Base-by-base conservation (phyloP, 2,888 invertebrate genomes). In the Craniophora ligustri region DNA sequence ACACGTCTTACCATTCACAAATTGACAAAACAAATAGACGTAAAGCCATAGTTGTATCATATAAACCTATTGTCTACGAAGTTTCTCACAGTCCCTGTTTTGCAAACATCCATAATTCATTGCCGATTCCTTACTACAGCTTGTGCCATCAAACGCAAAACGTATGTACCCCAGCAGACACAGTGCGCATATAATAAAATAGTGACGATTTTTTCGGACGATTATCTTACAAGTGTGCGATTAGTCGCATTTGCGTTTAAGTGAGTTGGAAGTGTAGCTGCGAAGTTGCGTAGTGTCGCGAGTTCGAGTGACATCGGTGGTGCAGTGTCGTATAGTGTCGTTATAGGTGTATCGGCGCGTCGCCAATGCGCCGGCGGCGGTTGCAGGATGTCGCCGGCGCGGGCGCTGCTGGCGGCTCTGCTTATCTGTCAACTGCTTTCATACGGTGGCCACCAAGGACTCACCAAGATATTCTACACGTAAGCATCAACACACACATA, bases 401-500 rank as follows among this genome's bases (percentile, higher is more conserved):
- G 93, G 87, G 92, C 92, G 86, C 82, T 93, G 84, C 90, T 93
- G 76, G 92, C 92, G 85, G 86, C 80, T 74, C 87, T 93, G 72
- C 89, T 92, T 72, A 82, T 92, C 63, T 92, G 87, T 78, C 93
- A 92, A 82, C 87, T 92, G 82, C 88, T 92, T 69, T 89, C 91
- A 61, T 91, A 91, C 89, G 92, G 92, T 85, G 92, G 92, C 85
- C 93, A 93, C 88, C 92, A 92, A 85, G 91, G 92, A 85, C 92
- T 92, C 87, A 92, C 92, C 91, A 91, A 92, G 87, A 89, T 92
- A 87, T 92, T 92, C 67, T 92, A 86, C 88, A 92, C 89, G 93
- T 93, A 91, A 92, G 91, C 51, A 50, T 48, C 16, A 5, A 30
- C 38, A 11, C 32, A 14, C 4, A 11, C 11, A 19, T 53, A n/a